phyloP scores from a whole-genome alignment of 2,113 vertebrate species.

The Gavia stellata region DNA sequence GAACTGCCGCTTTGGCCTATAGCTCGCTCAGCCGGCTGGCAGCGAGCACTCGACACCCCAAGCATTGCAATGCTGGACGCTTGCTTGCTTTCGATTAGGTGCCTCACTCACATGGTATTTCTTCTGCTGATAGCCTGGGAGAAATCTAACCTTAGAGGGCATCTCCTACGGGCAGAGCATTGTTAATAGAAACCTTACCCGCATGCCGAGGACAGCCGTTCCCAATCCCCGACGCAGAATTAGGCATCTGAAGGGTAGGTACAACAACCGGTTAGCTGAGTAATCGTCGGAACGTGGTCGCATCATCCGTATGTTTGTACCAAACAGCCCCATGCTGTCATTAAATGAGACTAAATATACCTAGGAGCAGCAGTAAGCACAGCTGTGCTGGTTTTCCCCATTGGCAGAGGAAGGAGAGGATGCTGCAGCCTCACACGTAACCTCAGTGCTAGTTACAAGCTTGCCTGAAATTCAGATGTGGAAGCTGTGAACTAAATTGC shows the following conservation, averaged over 20 bases:
- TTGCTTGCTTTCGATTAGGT: background rate
- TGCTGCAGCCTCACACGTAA: background rate
- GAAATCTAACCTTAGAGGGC: fast-evolving
- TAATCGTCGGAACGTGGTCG: fast-evolving
- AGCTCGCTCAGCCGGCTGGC: background rate
- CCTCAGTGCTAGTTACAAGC: background rate
- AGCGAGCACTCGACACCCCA: background rate
- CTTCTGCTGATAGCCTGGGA: background rate
- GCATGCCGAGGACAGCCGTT: fast-evolving
- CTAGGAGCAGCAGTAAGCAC: background rate
- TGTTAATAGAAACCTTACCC: background rate
- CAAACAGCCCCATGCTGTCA: background rate
- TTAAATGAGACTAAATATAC: background rate
- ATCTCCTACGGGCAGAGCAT: background rate
- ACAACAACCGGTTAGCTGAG: background rate
- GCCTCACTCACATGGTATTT: fast-evolving
- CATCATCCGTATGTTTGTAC: background rate
- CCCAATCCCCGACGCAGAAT: fast-evolving
- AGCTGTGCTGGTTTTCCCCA: background rate
- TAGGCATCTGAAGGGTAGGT: fast-evolving
- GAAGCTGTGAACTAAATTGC: background rate
- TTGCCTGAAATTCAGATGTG: background rate
- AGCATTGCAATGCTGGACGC: background rate
- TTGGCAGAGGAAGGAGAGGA: background rate
- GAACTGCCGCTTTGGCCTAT: background rate